Evolutionary conservation across 2,797 vertebrate genomes (phyloP).

Genomic region (Artibeus jamaicensis): DNA sequence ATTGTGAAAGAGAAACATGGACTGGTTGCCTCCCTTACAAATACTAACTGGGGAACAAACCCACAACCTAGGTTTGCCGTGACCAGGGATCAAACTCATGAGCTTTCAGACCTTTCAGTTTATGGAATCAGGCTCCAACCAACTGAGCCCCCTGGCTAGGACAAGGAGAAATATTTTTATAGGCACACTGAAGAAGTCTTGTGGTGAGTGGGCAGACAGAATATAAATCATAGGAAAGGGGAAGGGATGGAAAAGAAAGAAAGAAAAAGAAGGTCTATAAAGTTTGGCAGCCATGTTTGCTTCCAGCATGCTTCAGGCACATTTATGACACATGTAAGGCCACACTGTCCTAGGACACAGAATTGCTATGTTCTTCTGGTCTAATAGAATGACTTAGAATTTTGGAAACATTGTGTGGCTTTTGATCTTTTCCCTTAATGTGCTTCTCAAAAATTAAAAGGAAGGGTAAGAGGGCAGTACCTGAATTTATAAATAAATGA

Average conservation of each 20-base stretch:
- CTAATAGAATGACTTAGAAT: constrained; percentile 75
- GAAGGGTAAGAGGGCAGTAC: constrained; percentile 29
- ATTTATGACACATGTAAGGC: constrained; percentile 77
- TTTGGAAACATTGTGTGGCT: constrained; percentile 73
- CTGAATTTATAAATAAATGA: constrained; percentile 72
- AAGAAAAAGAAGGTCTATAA: constrained; percentile 54
- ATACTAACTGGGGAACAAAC: too few species aligned
- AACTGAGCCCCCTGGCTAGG: not conserved
- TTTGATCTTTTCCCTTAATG: constrained; percentile 74
- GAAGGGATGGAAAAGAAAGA: not conserved
- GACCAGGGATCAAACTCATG: too few species aligned
- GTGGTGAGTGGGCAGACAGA: not conserved
- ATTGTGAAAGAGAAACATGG: too few species aligned
- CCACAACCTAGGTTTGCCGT: too few species aligned
- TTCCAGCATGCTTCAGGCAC: constrained; percentile 59
- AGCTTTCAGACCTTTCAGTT: too few species aligned
- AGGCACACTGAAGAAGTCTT: not conserved
- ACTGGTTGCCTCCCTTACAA: too few species aligned
- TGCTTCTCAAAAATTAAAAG: constrained; percentile 74
- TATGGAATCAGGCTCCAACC: too few species aligned
- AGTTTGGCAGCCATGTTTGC: constrained; percentile 60
- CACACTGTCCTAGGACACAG: constrained; percentile 72
- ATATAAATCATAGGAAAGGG: not conserved
- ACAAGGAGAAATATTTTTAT: not conserved
- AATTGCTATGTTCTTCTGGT: constrained; percentile 75